These are phyloP conservation scores for Acanthurus tractus DNA, from an alignment of 2,797 vertebrate species.

Conservation along the genomic window DNA sequence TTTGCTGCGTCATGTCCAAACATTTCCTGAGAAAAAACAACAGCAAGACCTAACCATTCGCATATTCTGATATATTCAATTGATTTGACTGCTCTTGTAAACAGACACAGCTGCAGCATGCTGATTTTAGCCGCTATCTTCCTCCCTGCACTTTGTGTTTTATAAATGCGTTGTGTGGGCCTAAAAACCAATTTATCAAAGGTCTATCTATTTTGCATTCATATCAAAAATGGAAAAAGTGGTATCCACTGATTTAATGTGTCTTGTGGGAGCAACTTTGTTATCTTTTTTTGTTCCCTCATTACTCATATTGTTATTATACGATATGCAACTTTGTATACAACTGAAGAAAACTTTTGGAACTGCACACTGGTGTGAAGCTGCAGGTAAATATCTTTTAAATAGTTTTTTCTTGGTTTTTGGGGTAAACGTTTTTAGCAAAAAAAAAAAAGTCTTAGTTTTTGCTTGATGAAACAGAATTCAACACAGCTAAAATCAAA, in stretches of 20 bases:
- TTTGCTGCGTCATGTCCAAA: slow-evolving; percentile 24
- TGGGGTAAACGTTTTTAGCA: neutral
- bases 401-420: neutral
- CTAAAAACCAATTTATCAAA: slow-evolving; percentile 15
- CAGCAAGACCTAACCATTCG: slow-evolving; percentile 1
- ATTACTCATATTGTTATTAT: slow-evolving; percentile 9
- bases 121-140: slow-evolving; percentile 27
- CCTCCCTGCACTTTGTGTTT: neutral
- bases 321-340: neutral
- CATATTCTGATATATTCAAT: slow-evolving; percentile 26
- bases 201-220: neutral
- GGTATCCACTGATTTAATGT: neutral
- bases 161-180: slow-evolving; percentile 14
- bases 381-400: neutral
- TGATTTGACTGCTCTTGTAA: slow-evolving; percentile 23
- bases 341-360: slow-evolving; percentile 23
- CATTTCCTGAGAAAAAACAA: slow-evolving; percentile 15
- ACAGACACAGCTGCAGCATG: slow-evolving; percentile 22
- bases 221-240: slow-evolving; percentile 24
- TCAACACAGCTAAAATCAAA: neutral
- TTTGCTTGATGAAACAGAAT: neutral
- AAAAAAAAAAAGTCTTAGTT: neutral
- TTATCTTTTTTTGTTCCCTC: neutral
- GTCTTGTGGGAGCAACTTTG: slow-evolving; percentile 31
- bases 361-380: neutral